Conservation (phyloP, 2,888 invertebrate genomes). For the Protophormia terraenovae region DNA sequence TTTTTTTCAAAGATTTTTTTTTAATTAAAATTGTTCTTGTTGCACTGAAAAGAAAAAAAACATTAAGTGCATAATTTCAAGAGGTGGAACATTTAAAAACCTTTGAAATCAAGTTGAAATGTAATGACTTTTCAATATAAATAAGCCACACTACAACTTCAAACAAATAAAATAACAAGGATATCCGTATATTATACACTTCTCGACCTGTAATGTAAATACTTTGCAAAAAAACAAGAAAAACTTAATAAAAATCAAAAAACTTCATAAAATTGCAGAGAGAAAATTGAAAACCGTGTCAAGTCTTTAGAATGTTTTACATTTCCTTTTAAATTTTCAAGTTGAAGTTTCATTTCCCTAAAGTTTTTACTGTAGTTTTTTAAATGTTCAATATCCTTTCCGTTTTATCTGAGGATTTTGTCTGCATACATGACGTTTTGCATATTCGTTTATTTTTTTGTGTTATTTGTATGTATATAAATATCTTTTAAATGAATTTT, state of each 20-base stretch:
- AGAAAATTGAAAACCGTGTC: not conserved
- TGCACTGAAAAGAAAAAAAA: not conserved
- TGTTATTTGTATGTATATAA: constrained; percentile 3
- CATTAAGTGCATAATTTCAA: not conserved
- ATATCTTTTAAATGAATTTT: constrained; percentile 47
- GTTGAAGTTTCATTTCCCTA: not conserved
- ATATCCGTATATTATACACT: constrained; percentile 20
- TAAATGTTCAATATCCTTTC: not conserved
- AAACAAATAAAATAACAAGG: not conserved
- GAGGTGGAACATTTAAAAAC: not conserved
- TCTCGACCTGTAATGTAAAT: constrained; percentile 1
- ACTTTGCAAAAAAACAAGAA: not conserved
- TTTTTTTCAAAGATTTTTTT: constrained; percentile 3
- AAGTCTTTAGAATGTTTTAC: not conserved
- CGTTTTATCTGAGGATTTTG: not conserved
- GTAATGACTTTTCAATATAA: constrained; percentile 41
- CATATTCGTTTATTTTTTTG: not conserved
- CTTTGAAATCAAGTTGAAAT: constrained; percentile 30
- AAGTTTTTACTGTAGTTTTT: constrained; percentile 13
- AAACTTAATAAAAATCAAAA: not conserved
- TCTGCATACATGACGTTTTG: constrained; percentile 21
- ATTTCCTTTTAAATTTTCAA: too few relatives aligned
- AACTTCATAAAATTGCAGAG: not conserved
- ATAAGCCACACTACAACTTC: constrained; percentile 19
- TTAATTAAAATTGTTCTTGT: constrained; percentile 27